Conservation (phyloP, 1,140 invertebrate species). For the Trichonephila clavata region DNA sequence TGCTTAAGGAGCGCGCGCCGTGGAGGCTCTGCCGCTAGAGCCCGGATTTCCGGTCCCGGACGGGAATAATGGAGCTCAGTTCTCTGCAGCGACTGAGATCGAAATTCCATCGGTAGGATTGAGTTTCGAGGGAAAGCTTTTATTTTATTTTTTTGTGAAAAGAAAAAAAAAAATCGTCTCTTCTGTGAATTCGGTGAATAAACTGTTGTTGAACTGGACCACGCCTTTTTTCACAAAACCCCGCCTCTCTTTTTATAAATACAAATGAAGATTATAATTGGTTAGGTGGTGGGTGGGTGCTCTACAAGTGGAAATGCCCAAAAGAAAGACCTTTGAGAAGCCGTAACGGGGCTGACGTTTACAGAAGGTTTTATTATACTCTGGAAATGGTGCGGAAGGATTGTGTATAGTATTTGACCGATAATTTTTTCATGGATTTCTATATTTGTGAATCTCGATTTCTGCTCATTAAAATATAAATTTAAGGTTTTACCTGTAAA, state of each 20-base stretch:
- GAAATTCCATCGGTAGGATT: not conserved
- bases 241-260: slow-evolving; percentile 28
- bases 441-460: too few relatives aligned
- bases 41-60: slow-evolving; percentile 23
- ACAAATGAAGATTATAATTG: slow-evolving; percentile 5
- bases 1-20: not conserved
- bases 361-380: too few relatives aligned
- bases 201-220: slow-evolving; percentile 20
- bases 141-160: not conserved
- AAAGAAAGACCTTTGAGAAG: too few relatives aligned
- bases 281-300: not conserved
- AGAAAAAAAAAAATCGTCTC: not conserved
- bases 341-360: too few relatives aligned
- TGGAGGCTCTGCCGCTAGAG: not conserved
- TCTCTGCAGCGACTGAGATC: not conserved
- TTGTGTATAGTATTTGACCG: too few relatives aligned
- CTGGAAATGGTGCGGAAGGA: too few relatives aligned
- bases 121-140: not conserved
- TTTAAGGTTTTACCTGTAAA: too few relatives aligned
- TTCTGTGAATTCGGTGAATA: slow-evolving; percentile 20
- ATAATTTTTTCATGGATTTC: too few relatives aligned
- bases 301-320: not conserved
- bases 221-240: not conserved
- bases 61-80: not conserved
- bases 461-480: too few relatives aligned